A percentile compares a stretch with the other conserved stretches of the same genome.
Evolutionary conservation across 2,113 vertebrate species (phyloP).

Genomic region (Tamias sibiricus): DNA sequence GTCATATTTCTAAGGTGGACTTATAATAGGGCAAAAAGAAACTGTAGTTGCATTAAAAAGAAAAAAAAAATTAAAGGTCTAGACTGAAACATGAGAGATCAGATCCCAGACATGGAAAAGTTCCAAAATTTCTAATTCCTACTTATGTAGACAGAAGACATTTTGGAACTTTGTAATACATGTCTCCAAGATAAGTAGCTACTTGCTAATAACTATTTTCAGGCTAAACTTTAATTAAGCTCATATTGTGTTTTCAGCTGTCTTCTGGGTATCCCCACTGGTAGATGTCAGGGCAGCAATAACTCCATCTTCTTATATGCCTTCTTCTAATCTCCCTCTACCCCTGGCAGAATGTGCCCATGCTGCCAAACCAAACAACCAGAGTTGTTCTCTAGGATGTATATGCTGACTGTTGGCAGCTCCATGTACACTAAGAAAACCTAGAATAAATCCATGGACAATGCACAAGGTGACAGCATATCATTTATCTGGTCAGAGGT

Average conservation of each 20-base stretch:
- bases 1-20: background rate
- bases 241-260: background rate
- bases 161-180: background rate
- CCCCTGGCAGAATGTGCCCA: background rate
- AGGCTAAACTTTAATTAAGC: background rate
- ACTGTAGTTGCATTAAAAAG: background rate
- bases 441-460: background rate
- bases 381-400: background rate
- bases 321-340: background rate
- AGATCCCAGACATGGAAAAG: background rate
- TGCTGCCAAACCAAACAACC: background rate
- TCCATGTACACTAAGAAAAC: background rate
- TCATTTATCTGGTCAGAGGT: background rate
- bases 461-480: background rate
- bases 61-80: background rate
- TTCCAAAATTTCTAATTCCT: background rate
- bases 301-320: background rate
- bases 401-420: background rate
- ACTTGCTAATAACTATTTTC: background rate
- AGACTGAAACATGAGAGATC: background rate
- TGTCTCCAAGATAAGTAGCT: background rate
- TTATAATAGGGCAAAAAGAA: background rate
- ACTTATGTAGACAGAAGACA: background rate
- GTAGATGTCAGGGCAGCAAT: background rate
- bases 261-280: background rate